Evolutionary conservation across 2,797 vertebrate genomes (phyloP).

Genomic region (Lutjanus campechanus): DNA sequence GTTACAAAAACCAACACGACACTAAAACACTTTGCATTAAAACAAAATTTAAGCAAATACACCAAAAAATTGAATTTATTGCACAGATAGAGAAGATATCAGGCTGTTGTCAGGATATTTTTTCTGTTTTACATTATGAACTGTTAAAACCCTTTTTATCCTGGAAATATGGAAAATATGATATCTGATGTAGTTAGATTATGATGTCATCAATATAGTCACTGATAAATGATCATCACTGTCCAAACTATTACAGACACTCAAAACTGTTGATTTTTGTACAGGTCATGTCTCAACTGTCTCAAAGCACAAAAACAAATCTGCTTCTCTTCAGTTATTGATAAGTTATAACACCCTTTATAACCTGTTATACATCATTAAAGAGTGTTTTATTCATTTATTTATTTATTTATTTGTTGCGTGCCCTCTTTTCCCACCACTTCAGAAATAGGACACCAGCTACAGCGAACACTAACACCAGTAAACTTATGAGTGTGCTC

Average conservation of each 20-base stretch:
- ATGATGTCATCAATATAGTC: background rate
- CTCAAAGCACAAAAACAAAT: too few species aligned
- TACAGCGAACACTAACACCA: background rate
- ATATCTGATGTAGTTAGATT: background rate
- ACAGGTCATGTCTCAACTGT: too few species aligned
- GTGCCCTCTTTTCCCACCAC: background rate
- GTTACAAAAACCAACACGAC: background rate
- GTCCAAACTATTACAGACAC: background rate
- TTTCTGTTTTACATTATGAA: background rate
- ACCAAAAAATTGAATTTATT: background rate
- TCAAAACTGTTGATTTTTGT: background rate
- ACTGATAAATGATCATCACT: background rate
- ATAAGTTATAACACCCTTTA: background rate
- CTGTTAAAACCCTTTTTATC: background rate
- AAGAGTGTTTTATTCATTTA: background rate
- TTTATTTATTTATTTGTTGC: background rate
- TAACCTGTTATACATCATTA: background rate
- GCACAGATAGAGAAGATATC: background rate
- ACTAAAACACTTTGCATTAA: background rate
- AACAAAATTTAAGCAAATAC: background rate
- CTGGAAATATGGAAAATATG: background rate
- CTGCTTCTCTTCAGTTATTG: background rate
- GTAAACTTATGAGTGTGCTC: accelerated
- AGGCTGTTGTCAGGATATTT: background rate
- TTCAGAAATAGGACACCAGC: background rate